These are phyloP conservation scores for Podarcis muralis DNA, from an alignment of 2,113 vertebrate genomes.

Conservation along the genomic window DNA sequence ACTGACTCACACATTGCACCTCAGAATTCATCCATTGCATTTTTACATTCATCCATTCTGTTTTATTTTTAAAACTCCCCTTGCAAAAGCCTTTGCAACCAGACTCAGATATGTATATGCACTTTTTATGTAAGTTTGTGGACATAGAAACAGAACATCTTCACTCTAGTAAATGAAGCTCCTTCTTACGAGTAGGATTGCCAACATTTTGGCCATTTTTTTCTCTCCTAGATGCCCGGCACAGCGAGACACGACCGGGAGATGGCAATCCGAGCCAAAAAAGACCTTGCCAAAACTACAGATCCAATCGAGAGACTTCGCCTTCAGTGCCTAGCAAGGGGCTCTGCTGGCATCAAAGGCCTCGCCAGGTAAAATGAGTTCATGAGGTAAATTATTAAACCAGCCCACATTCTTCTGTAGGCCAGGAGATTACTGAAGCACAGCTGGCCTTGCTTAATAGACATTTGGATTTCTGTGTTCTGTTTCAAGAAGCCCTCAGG, in stretches of 20 bases:
- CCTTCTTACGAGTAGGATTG: not conserved
- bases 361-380: conserved; percentile 83
- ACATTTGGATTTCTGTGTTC: not conserved
- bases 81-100: no score
- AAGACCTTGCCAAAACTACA: conserved; percentile 65
- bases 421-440: not conserved
- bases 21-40: not conserved
- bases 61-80: not conserved
- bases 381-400: not conserved
- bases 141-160: no score
- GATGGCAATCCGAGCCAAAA: conserved; percentile 84
- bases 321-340: conserved; percentile 86
- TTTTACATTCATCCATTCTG: not conserved
- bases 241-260: conserved; percentile 89
- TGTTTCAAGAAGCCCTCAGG: not conserved
- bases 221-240: conserved; percentile 81
- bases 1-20: not conserved
- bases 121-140: no score
- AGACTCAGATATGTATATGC: not conserved
- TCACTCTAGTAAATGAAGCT: not conserved
- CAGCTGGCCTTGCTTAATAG: not conserved
- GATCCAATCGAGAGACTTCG: conserved; percentile 87
- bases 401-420: not conserved
- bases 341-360: conserved; percentile 93
- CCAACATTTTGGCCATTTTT: not conserved